Base-by-base conservation (phyloP, 1,140 invertebrate genomes). In the Papilio dardanus region DNA sequence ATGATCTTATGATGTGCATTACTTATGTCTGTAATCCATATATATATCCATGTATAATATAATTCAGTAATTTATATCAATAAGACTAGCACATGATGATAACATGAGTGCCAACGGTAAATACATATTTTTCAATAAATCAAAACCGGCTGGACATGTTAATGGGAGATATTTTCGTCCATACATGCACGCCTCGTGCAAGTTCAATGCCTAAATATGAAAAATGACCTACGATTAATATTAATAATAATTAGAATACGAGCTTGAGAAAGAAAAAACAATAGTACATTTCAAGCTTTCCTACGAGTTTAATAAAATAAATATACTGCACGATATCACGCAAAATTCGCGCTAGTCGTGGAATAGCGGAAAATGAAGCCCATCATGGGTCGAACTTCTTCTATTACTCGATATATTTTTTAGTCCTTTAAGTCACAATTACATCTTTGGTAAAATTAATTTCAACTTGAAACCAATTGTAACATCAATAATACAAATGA, bases 41-140 rank as follows among this genome's bases (percentile, higher is more conserved):
- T n/a, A n/a, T 3, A 16, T 16, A 42, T 4, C 14, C 40, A 42
- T 42, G 14, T n/a, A 46, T 10, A 3, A 14, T 4, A 19, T 19
- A 8, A 5, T 21, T 62, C 10, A 3, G 24, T 62, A 12, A 14
- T 30, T 24, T 62, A 28, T 3, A 28, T 16, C 12, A 62, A 62
- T 28, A 28, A 24, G 3, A 62, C n/a, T 42, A 7, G 21, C n/a
- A 69, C 42, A 71, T 19, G 24, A 16, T 7, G 37, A 71, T 40
- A 46, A 50, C 24, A n/a, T 24, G 37, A 21, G 12, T 50, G 68
- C 68, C 68, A 71, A 71, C 28, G 28, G 46, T 46, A n/a, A n/a
- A n/a, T n/a, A 30, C 24, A 71, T 42, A 71, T 46, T 50, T 46
- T 50, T 10, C 40, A 46, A 71, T 71, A 42, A 42, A 71, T 71